Conservation (phyloP, 2,888 invertebrate genomes). For the Ypsolopha sequella region DNA sequence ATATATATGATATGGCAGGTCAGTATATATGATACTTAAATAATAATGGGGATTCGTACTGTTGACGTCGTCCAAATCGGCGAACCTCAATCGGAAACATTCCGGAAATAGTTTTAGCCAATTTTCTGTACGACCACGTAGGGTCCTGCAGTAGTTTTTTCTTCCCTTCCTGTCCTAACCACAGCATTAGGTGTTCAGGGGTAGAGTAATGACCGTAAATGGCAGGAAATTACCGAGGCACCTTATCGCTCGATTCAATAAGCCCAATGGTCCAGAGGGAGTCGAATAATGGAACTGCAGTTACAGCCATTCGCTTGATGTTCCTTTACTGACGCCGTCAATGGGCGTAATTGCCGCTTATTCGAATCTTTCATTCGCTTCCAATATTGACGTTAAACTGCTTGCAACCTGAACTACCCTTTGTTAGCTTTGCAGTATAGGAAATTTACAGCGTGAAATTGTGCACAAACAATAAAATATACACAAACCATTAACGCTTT, state of each 20-base stretch:
- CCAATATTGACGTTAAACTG: neutral
- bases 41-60: too few species aligned
- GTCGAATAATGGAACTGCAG: constrained; percentile 64
- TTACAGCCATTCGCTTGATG: constrained; percentile 38
- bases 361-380: constrained; percentile 27
- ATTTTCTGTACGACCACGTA: constrained; percentile 23
- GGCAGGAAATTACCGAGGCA: constrained; percentile 63
- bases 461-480: constrained; percentile 5
- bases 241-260: constrained; percentile 68
- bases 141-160: constrained; percentile 28
- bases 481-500: constrained; percentile 29
- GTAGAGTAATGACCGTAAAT: constrained; percentile 61
- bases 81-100: constrained; percentile 17
- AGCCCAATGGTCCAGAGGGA: constrained; percentile 46
- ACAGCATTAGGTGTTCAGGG: constrained; percentile 39
- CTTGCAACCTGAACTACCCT: neutral
- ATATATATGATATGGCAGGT: too few species aligned
- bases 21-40: too few species aligned
- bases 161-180: constrained; percentile 25
- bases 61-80: constrained; percentile 7
- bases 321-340: constrained; percentile 33
- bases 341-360: constrained; percentile 53
- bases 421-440: neutral
- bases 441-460: neutral
- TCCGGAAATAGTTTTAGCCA: constrained; percentile 28